Conservation (phyloP, 2,113 vertebrate genomes). For the Malurus melanocephalus region DNA sequence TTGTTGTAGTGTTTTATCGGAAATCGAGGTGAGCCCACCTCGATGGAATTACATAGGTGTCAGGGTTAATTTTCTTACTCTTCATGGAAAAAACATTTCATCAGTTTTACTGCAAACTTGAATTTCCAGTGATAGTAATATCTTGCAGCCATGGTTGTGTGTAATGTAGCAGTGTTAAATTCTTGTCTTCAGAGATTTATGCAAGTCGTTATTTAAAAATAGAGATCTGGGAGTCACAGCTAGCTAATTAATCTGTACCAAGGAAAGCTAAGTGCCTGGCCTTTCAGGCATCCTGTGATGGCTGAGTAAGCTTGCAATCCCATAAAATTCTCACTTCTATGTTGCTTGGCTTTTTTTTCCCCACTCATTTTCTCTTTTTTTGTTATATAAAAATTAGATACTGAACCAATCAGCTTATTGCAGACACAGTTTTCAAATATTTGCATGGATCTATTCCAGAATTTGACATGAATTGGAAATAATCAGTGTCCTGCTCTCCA, state of each 20-base stretch:
- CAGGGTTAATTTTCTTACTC: constrained; percentile 65
- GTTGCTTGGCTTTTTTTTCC: background rate
- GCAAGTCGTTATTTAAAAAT: constrained; percentile 71
- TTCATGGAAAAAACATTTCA: constrained; percentile 38
- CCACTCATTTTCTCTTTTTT: background rate
- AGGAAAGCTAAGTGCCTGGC: constrained; percentile 58
- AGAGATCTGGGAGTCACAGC: constrained; percentile 69
- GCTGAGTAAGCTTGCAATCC: constrained; percentile 29
- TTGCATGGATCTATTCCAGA: background rate
- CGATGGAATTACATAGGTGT: background rate
- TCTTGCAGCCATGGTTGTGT: constrained; percentile 48
- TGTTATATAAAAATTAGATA: background rate
- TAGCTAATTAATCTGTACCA: constrained; percentile 71
- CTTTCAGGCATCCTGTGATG: constrained; percentile 40
- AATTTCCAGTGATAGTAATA: constrained; percentile 68
- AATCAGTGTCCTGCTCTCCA: background rate
- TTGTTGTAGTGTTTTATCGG: constrained; percentile 30
- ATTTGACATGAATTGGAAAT: background rate
- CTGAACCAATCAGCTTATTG: background rate
- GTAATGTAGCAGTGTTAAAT: constrained; percentile 57
- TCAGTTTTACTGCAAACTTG: constrained; percentile 62
- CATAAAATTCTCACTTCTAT: background rate
- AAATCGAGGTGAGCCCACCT: constrained; percentile 24
- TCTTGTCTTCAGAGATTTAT: constrained; percentile 69
- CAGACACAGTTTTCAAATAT: constrained; percentile 3